phyloP scores from a whole-genome alignment of 2,888 invertebrate genomes.

The Abrostola triplasia region DNA sequence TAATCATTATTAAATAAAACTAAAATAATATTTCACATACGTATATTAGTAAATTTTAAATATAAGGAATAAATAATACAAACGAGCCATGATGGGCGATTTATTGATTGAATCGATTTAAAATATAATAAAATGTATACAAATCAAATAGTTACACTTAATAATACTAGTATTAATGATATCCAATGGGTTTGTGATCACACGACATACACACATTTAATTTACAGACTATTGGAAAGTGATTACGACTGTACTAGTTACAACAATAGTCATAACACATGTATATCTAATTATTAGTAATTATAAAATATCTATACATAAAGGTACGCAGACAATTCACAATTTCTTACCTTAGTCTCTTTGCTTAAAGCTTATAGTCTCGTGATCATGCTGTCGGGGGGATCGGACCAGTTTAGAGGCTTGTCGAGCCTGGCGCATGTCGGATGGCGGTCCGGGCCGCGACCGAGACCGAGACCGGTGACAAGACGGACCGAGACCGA shows the following conservation, averaged over 20 bases:
- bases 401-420: conserved; percentile 68
- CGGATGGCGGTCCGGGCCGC: neutral
- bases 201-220: conserved; percentile 39
- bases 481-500: no score
- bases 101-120: conserved; percentile 33
- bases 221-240: conserved; percentile 43
- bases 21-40: conserved; percentile 37
- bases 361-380: conserved; percentile 77
- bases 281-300: conserved; percentile 39
- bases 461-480: no score
- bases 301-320: conserved; percentile 63
- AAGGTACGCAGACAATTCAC: conserved; percentile 68
- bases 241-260: conserved; percentile 40
- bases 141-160: conserved; percentile 50
- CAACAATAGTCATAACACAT: conserved; percentile 43
- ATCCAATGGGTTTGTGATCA: conserved; percentile 44
- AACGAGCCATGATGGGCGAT: conserved; percentile 43
- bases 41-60: conserved; percentile 66
- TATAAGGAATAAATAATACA: conserved; percentile 65
- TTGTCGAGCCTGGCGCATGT: conserved; percentile 60
- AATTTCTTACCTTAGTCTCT: conserved; percentile 71
- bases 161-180: conserved; percentile 22
- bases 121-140: conserved; percentile 36
- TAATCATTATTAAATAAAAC: conserved; percentile 29
- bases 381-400: conserved; percentile 64